phyloP scores from a whole-genome alignment of 2,888 invertebrate genomes.

The Drosophila lacicola region DNA sequence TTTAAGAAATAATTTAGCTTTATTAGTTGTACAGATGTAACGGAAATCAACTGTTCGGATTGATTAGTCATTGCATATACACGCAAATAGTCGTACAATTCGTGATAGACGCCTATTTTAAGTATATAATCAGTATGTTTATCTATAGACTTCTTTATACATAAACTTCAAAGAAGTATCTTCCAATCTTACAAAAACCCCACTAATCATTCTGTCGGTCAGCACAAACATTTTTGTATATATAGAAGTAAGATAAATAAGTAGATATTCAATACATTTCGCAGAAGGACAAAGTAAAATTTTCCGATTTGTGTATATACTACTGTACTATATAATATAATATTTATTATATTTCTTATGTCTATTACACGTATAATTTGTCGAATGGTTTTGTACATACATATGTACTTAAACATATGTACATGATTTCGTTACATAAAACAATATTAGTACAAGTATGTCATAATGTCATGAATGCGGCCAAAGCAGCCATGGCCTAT shows the following conservation, averaged over 20 bases:
- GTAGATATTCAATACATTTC: not conserved
- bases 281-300: no score
- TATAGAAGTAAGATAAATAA: not conserved
- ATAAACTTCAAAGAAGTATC: not conserved
- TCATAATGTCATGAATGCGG: conserved; percentile 1
- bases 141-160: not conserved
- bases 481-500: conserved; percentile 28
- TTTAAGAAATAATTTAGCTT: no score
- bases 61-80: no score
- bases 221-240: not conserved
- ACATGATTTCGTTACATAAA: not conserved
- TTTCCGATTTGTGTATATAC: no score
- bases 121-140: not conserved
- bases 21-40: no score
- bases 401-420: not conserved
- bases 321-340: no score
- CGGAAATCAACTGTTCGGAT: no score
- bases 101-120: not conserved
- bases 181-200: not conserved
- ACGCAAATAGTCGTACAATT: no score
- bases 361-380: no score
- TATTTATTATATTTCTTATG: no score
- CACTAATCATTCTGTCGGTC: not conserved
- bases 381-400: no score
- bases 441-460: not conserved